phyloP scores from a whole-genome alignment of 2,888 invertebrate species.

The Lithosia quadra region DNA sequence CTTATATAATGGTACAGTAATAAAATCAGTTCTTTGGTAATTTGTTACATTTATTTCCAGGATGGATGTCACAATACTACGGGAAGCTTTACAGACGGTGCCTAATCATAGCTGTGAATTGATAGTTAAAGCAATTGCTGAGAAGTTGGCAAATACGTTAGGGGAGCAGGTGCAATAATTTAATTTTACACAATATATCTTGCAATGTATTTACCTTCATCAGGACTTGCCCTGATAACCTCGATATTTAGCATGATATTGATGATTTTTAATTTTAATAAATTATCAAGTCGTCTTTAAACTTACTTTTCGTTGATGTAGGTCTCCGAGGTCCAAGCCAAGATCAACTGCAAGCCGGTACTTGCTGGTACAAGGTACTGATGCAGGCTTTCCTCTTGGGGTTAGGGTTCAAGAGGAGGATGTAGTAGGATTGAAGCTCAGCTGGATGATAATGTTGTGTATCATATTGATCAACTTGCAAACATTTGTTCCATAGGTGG shows the following conservation, averaged over 20 bases:
- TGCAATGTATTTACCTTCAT: background rate
- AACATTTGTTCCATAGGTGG: slow-evolving; percentile 63
- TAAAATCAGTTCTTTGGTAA: background rate
- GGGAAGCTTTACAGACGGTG: slow-evolving; percentile 94
- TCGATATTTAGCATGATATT: background rate
- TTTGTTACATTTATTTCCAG: slow-evolving; percentile 55
- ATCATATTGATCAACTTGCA: background rate
- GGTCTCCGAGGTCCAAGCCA: too few species aligned
- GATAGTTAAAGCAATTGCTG: slow-evolving; percentile 93
- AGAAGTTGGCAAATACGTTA: slow-evolving; percentile 93
- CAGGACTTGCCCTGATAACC: background rate
- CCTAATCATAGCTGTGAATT: slow-evolving; percentile 95
- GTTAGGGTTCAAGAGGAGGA: too few species aligned
- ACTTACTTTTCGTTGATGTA: too few species aligned
- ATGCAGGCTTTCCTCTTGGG: too few species aligned
- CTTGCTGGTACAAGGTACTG: too few species aligned
- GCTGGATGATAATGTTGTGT: background rate
- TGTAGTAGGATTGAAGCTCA: too few species aligned
- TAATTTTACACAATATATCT: background rate
- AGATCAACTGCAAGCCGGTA: too few species aligned
- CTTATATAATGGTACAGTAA: background rate
- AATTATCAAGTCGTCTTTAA: too few species aligned
- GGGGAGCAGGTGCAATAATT: slow-evolving; percentile 89
- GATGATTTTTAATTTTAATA: background rate
- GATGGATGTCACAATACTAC: slow-evolving; percentile 89